phyloP scores from a whole-genome alignment of 1,140 invertebrate genomes.

The Nasonia giraulti region DNA sequence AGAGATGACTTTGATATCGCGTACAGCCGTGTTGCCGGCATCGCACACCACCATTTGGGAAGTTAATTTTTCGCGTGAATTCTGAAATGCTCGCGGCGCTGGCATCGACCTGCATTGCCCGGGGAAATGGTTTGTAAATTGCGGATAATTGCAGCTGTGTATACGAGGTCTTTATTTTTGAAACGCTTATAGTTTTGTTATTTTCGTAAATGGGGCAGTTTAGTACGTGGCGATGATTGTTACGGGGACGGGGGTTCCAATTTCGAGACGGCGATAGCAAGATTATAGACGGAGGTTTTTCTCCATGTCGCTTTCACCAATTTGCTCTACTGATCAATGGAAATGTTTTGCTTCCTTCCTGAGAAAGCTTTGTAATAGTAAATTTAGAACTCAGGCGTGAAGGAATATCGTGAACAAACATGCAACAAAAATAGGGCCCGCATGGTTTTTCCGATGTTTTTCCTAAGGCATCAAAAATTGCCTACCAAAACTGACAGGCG shows the following conservation, averaged over 20 bases:
- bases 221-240: neutral
- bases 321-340: too few relatives aligned
- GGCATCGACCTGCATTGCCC: neutral
- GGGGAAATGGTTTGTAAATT: neutral
- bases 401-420: too few relatives aligned
- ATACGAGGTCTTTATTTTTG: neutral
- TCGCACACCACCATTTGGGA: neutral
- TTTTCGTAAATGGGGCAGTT: neutral
- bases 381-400: too few relatives aligned
- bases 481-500: too few relatives aligned
- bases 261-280: neutral
- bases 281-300: neutral
- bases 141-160: neutral
- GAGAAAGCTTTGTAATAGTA: too few relatives aligned
- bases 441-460: too few relatives aligned
- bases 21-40: neutral
- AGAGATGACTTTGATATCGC: neutral
- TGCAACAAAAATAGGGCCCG: too few relatives aligned
- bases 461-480: too few relatives aligned
- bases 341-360: too few relatives aligned
- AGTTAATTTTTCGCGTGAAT: neutral
- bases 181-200: neutral
- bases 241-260: neutral
- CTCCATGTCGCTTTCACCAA: neutral
- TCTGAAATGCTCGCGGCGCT: neutral